Base-by-base conservation (phyloP, 1,140 invertebrate genomes). In the Papilio dardanus region DNA sequence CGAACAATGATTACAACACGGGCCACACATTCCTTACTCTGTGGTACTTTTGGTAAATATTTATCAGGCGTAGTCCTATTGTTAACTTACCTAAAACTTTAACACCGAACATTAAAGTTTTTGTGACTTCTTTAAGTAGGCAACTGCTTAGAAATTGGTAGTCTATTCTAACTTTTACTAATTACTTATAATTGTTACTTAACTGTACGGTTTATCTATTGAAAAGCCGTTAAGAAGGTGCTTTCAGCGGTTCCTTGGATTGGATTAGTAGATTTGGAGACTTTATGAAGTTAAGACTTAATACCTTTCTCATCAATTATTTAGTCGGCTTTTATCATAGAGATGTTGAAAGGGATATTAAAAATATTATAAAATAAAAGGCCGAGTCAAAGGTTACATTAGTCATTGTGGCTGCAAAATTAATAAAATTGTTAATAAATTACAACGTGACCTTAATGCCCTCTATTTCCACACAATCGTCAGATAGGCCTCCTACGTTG, bases 1-100 rank as follows among this genome's bases (percentile, higher is more conserved):
- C 66, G n/a, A 37, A 68, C 65, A 67, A 35, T 40, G 33, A 68
- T 68, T 68, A 68, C 66, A 68, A 68, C 66, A 37, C 66, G 35
- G 33, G 66, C 10, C 33, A 21, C 33, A 19, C 66, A 68, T 68
- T 37, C 66, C 35, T 68, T 40, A 40, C 16, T n/a, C 66, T 19
- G 65, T 67, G 31, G 19, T 10, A 40, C 31, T 37, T 19, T 68
- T 35, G 31, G 33, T 68, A 68, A 68, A 68, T 68, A 68, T 68
- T 68, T 68, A 68, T 68, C 24, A 68, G 33, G 35, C 33, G 28
- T 40, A 30, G 2, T 35, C 19, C 19, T 35, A 68, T 40, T 68
- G 66, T 68, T 19, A 69, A 21, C 19, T 8, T 40, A 21, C 67
- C 21, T 24, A 1, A 68, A 21, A 62, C 24, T 62, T 62, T 28